Conservation (phyloP, 2,888 invertebrate species). For the Leptopilina syphax region DNA sequence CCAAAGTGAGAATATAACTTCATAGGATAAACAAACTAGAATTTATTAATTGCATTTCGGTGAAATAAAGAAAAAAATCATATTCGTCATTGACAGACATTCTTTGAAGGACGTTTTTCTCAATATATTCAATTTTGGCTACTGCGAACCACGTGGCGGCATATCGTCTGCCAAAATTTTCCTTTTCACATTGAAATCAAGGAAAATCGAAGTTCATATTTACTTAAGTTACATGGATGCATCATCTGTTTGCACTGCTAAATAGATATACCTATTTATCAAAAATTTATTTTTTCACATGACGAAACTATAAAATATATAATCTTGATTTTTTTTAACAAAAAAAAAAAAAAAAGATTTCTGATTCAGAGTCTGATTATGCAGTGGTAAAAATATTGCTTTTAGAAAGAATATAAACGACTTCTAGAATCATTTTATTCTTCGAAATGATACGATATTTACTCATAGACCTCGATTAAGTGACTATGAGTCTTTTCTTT, state of each 20-base stretch:
- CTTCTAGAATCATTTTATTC: constrained; percentile 14
- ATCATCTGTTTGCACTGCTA: neutral
- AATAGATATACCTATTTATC: no score
- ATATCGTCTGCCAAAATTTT: constrained; percentile 22
- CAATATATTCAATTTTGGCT: neutral
- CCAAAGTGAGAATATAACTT: neutral
- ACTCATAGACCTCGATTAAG: constrained; percentile 18
- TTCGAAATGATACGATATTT: constrained; percentile 11
- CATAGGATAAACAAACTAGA: neutral
- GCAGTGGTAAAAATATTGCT: neutral
- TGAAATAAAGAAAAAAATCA: neutral
- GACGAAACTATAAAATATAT: no score
- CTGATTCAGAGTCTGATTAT: neutral
- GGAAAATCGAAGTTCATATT: constrained; percentile 22
- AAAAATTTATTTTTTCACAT: neutral
- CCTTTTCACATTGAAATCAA: neutral
- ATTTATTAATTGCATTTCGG: constrained; percentile 31
- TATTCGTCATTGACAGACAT: constrained; percentile 3
- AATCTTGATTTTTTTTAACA: no score
- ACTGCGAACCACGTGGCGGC: constrained; percentile 5
- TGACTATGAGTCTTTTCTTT: neutral
- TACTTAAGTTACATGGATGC: neutral
- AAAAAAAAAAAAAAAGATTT: neutral
- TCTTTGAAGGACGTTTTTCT: constrained; percentile 15
- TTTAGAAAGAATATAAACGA: constrained; percentile 3